Evolutionary conservation across 2,113 vertebrate species (phyloP), one percentile per base, ranked within the genome.

Genomic region (Seriola dumerili): DNA sequence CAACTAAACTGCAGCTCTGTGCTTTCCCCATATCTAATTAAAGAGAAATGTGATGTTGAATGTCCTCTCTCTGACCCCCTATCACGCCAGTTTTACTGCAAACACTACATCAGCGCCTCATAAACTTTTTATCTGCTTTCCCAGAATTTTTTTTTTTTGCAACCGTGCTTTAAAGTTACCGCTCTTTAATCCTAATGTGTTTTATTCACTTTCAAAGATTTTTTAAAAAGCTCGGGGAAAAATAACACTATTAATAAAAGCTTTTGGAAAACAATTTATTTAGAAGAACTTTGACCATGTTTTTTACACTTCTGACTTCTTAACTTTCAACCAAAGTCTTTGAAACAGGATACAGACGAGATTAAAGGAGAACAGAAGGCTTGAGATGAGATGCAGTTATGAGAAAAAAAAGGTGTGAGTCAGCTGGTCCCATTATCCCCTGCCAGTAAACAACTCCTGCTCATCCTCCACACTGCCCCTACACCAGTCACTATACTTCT

Each of bases 61-160:
- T 69, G 89, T 88, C 88, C 87, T 85, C 65, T 81, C 72, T 83
- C 14, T 88, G 84, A 84, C 89, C 87, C 72, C 72, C 64, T 23
- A 12, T 21, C 16, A 34, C 8, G 9, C 72, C 55, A 9, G 6
- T 50, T 85, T 80, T 73, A 78, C 67, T 78, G 83, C 77, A 72
- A 81, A 79, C 73, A 82, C 58, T 66, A 44, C 14, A 83, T 81
- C 76, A 79, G 52, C 5, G 36, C 25, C 70, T 83, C 52, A 16
- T 50, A 83, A 76, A 84, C 61, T 71, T 85, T 71, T 44, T 73
- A 32, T 32, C 36, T 63, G 64, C 71, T 50, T 76, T 59, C 67
- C 58, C 70, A 13, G 52, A 85, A 62, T 44, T 36, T 19, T 8
- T 85, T 13, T 34, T 19, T 8, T 85, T 14, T 21, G 19, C 50